A percentile compares a stretch with the other conserved stretches of the same genome.
Evolutionary conservation across 2,797 vertebrate species (phyloP).

Genomic region (Karalla daura): DNA sequence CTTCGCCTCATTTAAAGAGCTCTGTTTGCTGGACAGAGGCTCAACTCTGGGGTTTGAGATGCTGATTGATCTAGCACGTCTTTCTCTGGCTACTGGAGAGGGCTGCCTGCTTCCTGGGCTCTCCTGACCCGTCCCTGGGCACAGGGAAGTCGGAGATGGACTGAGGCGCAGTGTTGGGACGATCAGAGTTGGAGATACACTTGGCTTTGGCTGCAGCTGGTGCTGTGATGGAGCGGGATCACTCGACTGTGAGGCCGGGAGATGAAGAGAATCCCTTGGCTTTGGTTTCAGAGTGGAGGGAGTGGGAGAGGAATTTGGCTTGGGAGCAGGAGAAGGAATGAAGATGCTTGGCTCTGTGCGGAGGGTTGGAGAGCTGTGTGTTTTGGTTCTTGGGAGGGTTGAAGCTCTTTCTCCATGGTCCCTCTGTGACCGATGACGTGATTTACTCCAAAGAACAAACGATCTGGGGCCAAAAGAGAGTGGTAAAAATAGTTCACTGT

Average conservation of each 20-base stretch:
- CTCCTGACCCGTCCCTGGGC: slow-evolving; percentile 38
- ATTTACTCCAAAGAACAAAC: slow-evolving; percentile 53
- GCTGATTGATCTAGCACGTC: slow-evolving; percentile 62
- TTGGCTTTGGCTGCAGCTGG: slow-evolving; percentile 32
- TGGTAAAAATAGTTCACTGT: not conserved
- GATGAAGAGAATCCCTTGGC: slow-evolving; percentile 50
- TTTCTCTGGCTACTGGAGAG: slow-evolving; percentile 64
- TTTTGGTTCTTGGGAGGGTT: slow-evolving; percentile 63
- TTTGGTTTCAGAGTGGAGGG: slow-evolving; percentile 42
- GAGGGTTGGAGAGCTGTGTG: slow-evolving; percentile 34
- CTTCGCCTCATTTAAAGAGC: slow-evolving; percentile 19
- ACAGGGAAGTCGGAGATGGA: slow-evolving; percentile 55
- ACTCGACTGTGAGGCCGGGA: slow-evolving; percentile 24
- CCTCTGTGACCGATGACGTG: slow-evolving; percentile 31
- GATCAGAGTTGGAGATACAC: slow-evolving; percentile 63
- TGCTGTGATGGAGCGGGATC: slow-evolving; percentile 38
- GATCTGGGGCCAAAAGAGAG: slow-evolving; percentile 37
- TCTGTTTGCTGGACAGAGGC: slow-evolving; percentile 13
- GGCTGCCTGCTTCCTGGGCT: slow-evolving; percentile 45
- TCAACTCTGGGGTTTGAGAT: slow-evolving; percentile 63
- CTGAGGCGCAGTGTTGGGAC: slow-evolving; percentile 65
- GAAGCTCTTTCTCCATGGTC: slow-evolving; percentile 51
- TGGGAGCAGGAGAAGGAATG: slow-evolving; percentile 41
- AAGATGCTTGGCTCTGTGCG: slow-evolving; percentile 46
- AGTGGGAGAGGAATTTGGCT: slow-evolving; percentile 58